Evolutionary conservation across 2,113 vertebrate genomes (phyloP).

Genomic region (Mandrillus leucophaeus): DNA sequence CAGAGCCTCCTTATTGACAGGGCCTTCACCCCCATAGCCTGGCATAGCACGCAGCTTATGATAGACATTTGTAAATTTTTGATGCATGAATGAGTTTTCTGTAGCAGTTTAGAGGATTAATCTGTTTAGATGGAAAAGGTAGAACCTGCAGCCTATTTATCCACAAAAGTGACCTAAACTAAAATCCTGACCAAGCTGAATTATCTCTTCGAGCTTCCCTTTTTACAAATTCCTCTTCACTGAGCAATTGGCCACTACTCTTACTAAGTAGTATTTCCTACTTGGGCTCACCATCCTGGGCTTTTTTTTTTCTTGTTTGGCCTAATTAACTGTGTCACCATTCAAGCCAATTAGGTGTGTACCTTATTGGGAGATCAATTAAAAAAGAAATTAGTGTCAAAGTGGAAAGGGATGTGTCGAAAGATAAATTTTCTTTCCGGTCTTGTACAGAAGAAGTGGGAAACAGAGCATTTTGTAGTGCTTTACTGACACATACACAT

Average conservation of each 20-base stretch:
- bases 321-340: conserved; percentile 42
- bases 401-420: background rate
- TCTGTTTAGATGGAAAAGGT: background rate
- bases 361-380: conserved; percentile 49
- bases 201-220: background rate
- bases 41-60: background rate
- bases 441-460: background rate
- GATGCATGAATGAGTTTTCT: background rate
- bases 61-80: background rate
- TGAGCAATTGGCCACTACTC: background rate
- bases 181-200: background rate
- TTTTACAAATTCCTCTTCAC: background rate
- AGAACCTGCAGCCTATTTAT: background rate
- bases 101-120: background rate
- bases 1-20: fast-evolving
- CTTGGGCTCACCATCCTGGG: background rate
- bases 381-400: conserved; percentile 35
- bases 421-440: background rate
- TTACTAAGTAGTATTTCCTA: background rate
- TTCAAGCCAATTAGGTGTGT: conserved; percentile 20
- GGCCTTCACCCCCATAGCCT: background rate
- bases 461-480: background rate
- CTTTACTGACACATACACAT: fast-evolving
- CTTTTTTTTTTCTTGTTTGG: background rate
- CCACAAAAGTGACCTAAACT: background rate